Base-by-base conservation (phyloP, 1,140 invertebrate genomes). In the Scaptomyza hsui region DNA sequence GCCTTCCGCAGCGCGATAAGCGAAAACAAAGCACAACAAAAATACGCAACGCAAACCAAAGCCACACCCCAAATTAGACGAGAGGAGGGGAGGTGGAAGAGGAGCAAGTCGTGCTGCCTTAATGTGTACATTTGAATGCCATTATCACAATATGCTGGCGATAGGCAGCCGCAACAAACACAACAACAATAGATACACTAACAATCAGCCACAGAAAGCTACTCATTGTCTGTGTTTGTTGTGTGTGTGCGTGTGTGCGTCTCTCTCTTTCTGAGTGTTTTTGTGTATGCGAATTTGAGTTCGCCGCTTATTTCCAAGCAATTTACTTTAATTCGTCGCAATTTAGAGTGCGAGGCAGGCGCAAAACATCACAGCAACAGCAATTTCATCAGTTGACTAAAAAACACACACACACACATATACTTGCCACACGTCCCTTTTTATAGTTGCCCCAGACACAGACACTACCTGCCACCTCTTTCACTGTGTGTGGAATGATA, bases 91-190 rank as follows among this genome's bases (percentile, higher is more conserved):
- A 35, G 9, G 32, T n/a, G n/a, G n/a, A n/a, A 35, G 7, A 35
- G n/a, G n/a, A n/a, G n/a, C 32, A 2, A 12, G 32, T 35, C 9
- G 32, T 12, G n/a, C 39, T 13, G 52, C 64, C 72, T 62, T 72
- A 86, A 86, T 86, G 78, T 82, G 82, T 80, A 88, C 78, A 88
- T 88, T 88, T 88, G 78, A 88, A 89, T 88, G 78, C 61, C 78
- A 88, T 88, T 88, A 82, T 81, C 71, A 82, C 78, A 82, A 64
- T 69, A 63, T 45, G 62, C 62, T 52, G 48, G 42, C 55, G 64
- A 81, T 74, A 74, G 73, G 49, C 74, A 62, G 39, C 67, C 80
- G 52, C 69, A 64, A 45, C 44, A 63, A 41, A 63, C 60, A 53
- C 56, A 76, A 65, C 42, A 80, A 72, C 69, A 85, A 63, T 42